Conservation (phyloP, 2,113 vertebrate species). For the Chlorocebus sabaeus region DNA sequence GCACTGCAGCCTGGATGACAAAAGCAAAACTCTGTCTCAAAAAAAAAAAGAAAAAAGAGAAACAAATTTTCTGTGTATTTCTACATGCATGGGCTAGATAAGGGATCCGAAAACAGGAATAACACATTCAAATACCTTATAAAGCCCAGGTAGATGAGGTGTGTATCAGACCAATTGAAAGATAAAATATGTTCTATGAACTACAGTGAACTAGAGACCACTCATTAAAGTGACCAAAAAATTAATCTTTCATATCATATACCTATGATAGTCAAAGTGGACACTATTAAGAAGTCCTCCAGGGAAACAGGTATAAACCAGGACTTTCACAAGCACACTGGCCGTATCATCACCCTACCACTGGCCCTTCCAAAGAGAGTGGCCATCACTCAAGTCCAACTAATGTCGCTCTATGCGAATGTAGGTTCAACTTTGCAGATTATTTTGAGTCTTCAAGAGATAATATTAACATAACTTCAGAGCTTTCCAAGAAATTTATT, state of each 20-base stretch:
- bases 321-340: background rate
- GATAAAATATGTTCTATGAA: background rate
- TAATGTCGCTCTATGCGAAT: background rate
- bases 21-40: too few relatives aligned
- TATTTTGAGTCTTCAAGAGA: background rate
- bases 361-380: background rate
- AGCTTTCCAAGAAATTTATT: background rate
- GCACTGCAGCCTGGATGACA: too few relatives aligned
- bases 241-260: background rate
- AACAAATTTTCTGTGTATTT: background rate
- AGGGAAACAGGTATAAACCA: background rate
- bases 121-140: background rate
- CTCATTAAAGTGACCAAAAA: background rate
- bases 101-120: background rate
- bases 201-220: background rate
- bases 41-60: too few relatives aligned
- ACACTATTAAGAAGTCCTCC: background rate
- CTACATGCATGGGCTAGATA: background rate
- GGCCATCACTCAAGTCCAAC: background rate
- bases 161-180: background rate
- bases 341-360: background rate
- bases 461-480: background rate
- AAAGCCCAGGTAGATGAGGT: background rate
- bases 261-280: background rate
- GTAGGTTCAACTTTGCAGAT: background rate